Conservation (phyloP, 1,140 invertebrate genomes). For the Coenobita brevimanus region DNA sequence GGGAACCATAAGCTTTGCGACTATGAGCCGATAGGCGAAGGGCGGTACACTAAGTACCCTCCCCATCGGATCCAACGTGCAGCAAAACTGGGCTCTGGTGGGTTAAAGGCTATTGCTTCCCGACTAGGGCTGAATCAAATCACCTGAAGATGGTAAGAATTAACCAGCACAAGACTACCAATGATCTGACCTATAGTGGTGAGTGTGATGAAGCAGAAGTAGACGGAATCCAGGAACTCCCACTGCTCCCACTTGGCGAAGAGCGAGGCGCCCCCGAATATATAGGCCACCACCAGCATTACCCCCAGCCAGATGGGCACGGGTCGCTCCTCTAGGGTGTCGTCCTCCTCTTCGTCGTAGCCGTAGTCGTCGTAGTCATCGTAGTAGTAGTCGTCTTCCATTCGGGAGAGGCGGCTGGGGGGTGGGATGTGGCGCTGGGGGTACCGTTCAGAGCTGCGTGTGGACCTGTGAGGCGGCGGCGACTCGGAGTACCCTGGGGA, state of each 20-base stretch:
- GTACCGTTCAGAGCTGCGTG: conserved; percentile 49
- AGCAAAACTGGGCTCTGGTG: too few relatives aligned
- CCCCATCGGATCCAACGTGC: too few relatives aligned
- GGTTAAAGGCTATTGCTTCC: too few relatives aligned
- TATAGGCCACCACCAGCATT: conserved; percentile 90
- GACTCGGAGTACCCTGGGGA: conserved; percentile 52
- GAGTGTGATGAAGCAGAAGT: conserved; percentile 93
- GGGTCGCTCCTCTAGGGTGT: conserved; percentile 77
- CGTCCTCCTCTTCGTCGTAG: conserved; percentile 69
- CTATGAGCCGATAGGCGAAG: too few relatives aligned
- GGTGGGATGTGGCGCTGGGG: conserved; percentile 39
- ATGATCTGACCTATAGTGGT: conserved; percentile 60
- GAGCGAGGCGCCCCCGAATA: conserved; percentile 88
- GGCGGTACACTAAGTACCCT: too few relatives aligned
- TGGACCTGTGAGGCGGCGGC: conserved; percentile 42
- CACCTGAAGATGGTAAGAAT: too few relatives aligned
- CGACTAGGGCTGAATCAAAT: too few relatives aligned
- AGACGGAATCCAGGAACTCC: conserved; percentile 91
- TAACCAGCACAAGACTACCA: too few relatives aligned
- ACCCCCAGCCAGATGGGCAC: conserved; percentile 95
- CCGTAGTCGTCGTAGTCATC: conserved; percentile 68
- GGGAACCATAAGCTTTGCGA: too few relatives aligned
- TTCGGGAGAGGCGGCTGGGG: conserved; percentile 16
- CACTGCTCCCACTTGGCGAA: conserved; percentile 85
- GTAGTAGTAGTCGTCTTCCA: conserved; percentile 56